A percentile compares a stretch with the other conserved stretches of the same genome.
Evolutionary conservation across 2,113 vertebrate genomes (phyloP).

Genomic region (Ctenomys sociabilis): DNA sequence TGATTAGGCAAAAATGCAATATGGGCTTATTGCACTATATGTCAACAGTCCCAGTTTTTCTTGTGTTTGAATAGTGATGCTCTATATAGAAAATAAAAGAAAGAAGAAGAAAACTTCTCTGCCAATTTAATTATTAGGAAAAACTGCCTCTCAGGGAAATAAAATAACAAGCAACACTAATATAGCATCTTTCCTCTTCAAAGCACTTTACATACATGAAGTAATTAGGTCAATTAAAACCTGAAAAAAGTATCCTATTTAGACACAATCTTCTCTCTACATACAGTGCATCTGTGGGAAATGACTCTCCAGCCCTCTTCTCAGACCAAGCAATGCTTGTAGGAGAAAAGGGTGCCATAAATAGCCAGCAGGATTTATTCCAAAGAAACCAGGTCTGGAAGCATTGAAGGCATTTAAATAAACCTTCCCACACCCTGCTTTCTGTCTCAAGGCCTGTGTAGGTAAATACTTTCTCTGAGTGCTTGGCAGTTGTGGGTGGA

Average conservation of each 20-base stretch:
- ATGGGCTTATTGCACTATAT: background rate
- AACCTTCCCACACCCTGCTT: conserved; percentile 13
- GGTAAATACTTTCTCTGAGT: background rate
- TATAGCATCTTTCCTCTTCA: conserved; percentile 78
- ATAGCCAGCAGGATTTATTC: conserved; percentile 20
- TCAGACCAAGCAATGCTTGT: conserved; percentile 38
- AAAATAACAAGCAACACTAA: conserved; percentile 74
- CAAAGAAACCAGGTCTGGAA: conserved; percentile 51
- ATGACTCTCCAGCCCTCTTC: conserved; percentile 54
- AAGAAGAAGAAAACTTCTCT: conserved; percentile 17
- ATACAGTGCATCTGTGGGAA: background rate
- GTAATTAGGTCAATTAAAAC: conserved; percentile 82
- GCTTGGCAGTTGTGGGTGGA: background rate
- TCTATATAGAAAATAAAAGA: background rate
- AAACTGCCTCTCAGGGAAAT: conserved; percentile 45
- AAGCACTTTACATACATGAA: conserved; percentile 79
- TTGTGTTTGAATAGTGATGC: conserved; percentile 24
- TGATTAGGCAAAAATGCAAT: background rate
- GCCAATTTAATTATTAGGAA: conserved; percentile 56
- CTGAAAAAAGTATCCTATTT: conserved; percentile 73
- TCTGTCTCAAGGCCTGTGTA: background rate
- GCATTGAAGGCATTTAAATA: conserved; percentile 24
- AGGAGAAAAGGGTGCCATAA: conserved; percentile 50
- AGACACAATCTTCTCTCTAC: conserved; percentile 59
- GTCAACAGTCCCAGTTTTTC: background rate